These are phyloP conservation scores for Channa maculata DNA, from an alignment of 2,113 vertebrate genomes.

Conservation along the genomic window DNA sequence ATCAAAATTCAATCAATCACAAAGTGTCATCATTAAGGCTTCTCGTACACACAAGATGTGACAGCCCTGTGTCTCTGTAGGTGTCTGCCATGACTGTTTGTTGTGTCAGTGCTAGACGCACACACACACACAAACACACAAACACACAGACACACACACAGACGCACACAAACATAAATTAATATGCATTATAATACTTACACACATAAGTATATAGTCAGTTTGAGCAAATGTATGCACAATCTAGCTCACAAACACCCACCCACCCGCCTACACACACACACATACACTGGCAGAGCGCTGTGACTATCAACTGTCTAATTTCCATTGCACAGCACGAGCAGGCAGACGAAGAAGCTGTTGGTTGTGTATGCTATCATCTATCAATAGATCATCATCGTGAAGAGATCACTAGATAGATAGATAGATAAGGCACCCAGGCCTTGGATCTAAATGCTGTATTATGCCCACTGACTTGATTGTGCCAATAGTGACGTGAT, in stretches of 20 bases:
- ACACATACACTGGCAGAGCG: conserved; percentile 23
- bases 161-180: not conserved
- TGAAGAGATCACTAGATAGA: conserved; percentile 34
- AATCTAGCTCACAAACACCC: not conserved
- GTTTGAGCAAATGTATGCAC: conserved; percentile 6
- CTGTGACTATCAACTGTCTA: conserved; percentile 48
- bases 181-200: not conserved
- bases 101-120: not conserved
- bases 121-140: not conserved
- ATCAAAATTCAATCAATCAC: conserved; percentile 66
- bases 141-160: not conserved
- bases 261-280: conserved; percentile 24
- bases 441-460: conserved; percentile 1
- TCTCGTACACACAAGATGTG: conserved; percentile 41
- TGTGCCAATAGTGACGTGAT: too few relatives aligned
- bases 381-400: conserved; percentile 30
- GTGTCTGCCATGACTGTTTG: not conserved
- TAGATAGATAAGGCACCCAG: too few relatives aligned
- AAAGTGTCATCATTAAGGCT: conserved; percentile 45
- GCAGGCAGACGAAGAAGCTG: conserved; percentile 35
- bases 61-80: conserved; percentile 47
- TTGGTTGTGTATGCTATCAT: conserved; percentile 41
- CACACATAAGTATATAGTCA: not conserved
- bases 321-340: conserved; percentile 47
- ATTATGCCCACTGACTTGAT: not conserved